A percentile compares a stretch with the other conserved stretches of the same genome.
These are phyloP conservation scores for Mycalesis mineus DNA, from an alignment of 2,888 invertebrate species.

Conservation along the genomic window DNA sequence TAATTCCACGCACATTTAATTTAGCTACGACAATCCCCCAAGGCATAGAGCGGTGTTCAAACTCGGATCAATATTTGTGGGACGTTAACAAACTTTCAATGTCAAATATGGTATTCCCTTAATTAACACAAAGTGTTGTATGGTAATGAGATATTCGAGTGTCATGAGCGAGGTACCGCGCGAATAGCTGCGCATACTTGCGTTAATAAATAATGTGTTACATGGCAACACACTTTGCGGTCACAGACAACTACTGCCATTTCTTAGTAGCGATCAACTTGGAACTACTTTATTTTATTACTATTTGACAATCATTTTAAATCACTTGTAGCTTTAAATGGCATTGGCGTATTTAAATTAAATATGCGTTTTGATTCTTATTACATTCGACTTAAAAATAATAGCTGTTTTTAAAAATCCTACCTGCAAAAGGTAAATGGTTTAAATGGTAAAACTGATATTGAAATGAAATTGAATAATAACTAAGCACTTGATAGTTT, in stretches of 20 bases:
- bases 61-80: not conserved
- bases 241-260: conserved; percentile 13
- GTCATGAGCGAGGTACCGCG: conserved; percentile 37
- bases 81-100: conserved; percentile 36
- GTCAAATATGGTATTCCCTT: conserved; percentile 41
- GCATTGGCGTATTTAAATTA: not conserved
- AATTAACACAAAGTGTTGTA: conserved; percentile 39
- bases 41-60: not conserved
- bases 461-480: too few species aligned
- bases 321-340: not conserved
- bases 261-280: conserved; percentile 7
- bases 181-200: conserved; percentile 23
- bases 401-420: too few species aligned
- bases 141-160: conserved; percentile 46
- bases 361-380: too few species aligned
- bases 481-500: too few species aligned
- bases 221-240: conserved; percentile 19
- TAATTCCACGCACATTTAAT: not conserved
- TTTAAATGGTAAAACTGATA: too few species aligned
- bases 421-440: too few species aligned
- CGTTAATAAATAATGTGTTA: conserved; percentile 25
- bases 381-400: too few species aligned
- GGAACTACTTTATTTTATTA: not conserved
- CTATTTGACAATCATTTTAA: not conserved
- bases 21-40: too few species aligned